A percentile compares a stretch with the other conserved stretches of the same genome.
Conservation (phyloP, 2,888 invertebrate species). For the Eilema depressum region DNA sequence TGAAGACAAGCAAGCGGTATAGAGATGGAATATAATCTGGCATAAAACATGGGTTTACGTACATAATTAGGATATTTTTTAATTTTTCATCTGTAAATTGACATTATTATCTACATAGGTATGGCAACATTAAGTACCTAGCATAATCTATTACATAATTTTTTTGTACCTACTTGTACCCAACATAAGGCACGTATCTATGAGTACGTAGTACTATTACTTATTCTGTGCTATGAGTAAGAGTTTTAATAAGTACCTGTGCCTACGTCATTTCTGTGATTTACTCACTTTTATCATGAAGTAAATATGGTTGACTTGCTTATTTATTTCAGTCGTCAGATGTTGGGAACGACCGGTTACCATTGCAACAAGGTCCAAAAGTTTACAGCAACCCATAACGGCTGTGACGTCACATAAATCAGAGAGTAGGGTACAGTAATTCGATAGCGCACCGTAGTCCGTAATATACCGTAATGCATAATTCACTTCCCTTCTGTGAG, state of each 20-base stretch:
- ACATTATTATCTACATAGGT: too few relatives aligned
- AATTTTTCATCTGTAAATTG: too few relatives aligned
- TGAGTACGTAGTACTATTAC: background rate
- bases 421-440: conserved; percentile 52
- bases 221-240: too few relatives aligned
- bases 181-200: too few relatives aligned
- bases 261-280: background rate
- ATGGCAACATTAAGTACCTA: too few relatives aligned
- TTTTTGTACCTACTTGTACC: too few relatives aligned
- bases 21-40: too few relatives aligned
- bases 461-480: conserved; percentile 47
- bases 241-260: background rate
- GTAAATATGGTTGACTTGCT: background rate
- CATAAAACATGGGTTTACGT: too few relatives aligned
- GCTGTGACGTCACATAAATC: conserved; percentile 59
- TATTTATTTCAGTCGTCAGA: conserved; percentile 47
- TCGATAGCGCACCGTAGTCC: conserved; percentile 39
- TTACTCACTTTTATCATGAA: background rate
- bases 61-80: too few relatives aligned
- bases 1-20: too few relatives aligned
- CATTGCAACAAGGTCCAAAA: conserved; percentile 48
- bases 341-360: conserved; percentile 49
- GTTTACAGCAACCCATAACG: conserved; percentile 37
- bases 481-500: conserved; percentile 44
- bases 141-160: too few relatives aligned